A percentile compares a stretch with the other conserved stretches of the same genome.
Conservation (phyloP, 2,797 vertebrate species). For the Cyprinodon diabolis region DNA sequence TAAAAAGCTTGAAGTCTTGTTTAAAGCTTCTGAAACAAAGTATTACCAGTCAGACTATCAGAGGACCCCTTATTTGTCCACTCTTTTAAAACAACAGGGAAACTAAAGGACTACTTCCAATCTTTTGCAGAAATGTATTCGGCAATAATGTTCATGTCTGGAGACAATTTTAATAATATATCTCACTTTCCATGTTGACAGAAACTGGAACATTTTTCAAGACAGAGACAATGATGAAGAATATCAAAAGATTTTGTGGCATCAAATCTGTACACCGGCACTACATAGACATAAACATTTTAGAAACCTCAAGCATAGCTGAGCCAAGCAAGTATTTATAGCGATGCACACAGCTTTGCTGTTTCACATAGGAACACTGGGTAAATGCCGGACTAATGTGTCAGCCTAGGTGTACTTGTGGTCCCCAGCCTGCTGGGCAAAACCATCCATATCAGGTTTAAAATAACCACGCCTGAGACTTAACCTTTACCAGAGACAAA, state of each 20-base stretch:
- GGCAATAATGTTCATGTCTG: background rate
- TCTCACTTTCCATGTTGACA: background rate
- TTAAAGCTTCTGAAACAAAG: background rate
- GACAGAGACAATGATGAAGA: background rate
- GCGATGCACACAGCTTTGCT: constrained; percentile 24
- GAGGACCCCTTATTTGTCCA: background rate
- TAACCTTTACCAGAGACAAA: constrained; percentile 88
- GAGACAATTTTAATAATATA: background rate
- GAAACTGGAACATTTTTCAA: background rate
- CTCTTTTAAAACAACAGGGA: background rate
- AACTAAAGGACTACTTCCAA: background rate
- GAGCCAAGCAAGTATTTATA: constrained; percentile 22
- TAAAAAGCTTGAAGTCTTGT: background rate
- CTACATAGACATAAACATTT: constrained; percentile 2
- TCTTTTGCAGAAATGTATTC: background rate
- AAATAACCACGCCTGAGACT: constrained; percentile 87
- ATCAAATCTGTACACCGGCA: constrained; percentile 3
- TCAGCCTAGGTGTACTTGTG: constrained; percentile 70
- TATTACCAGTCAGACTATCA: background rate
- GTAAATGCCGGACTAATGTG: constrained; percentile 76
- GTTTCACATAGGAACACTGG: constrained; percentile 52
- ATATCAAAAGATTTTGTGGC: background rate
- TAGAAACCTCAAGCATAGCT: constrained; percentile 4
- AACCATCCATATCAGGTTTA: constrained; percentile 86
- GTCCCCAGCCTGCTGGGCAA: constrained; percentile 82